phyloP scores from a whole-genome alignment of 2,888 invertebrate genomes.

The Euproctis similis region DNA sequence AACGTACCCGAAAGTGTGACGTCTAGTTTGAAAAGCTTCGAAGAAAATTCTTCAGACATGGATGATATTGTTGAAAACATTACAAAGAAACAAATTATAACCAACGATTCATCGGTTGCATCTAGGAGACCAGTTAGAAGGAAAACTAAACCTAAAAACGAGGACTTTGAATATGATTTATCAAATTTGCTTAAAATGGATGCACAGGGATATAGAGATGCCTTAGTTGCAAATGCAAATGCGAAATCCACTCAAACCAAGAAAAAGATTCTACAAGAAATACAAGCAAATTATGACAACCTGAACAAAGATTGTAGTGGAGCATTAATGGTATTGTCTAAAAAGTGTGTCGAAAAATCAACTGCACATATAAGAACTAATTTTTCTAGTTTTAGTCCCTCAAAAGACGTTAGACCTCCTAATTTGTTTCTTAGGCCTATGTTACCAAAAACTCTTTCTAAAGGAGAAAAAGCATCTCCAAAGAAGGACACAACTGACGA shows the following conservation, averaged over 20 bases:
- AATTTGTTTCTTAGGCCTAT: slow-evolving; percentile 57
- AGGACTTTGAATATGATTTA: slow-evolving; percentile 84
- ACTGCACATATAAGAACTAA: slow-evolving; percentile 49
- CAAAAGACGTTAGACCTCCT: slow-evolving; percentile 34
- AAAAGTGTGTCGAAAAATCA: slow-evolving; percentile 47
- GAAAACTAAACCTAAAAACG: slow-evolving; percentile 78
- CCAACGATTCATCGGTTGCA: slow-evolving; percentile 33
- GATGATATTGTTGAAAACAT: slow-evolving; percentile 55
- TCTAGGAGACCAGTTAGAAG: slow-evolving; percentile 78
- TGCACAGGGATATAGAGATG: slow-evolving; percentile 65
- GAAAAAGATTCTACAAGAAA: slow-evolving; percentile 43
- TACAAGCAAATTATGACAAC: slow-evolving; percentile 36
- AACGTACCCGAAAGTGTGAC: slow-evolving; percentile 33
- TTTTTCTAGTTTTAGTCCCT: slow-evolving; percentile 26
- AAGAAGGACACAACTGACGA: slow-evolving; percentile 46
- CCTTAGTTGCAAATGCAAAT: slow-evolving; percentile 30
- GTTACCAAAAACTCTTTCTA: slow-evolving; percentile 44
- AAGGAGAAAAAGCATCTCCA: slow-evolving; percentile 52
- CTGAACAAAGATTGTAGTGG: slow-evolving; percentile 57
- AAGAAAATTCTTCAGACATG: slow-evolving; percentile 67
- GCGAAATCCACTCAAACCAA: slow-evolving; percentile 41
- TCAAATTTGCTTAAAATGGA: slow-evolving; percentile 74
- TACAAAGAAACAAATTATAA: slow-evolving; percentile 28
- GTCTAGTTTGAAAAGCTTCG: slow-evolving; percentile 47
- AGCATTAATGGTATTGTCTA: slow-evolving; percentile 49